These are phyloP conservation scores for Rutilus rutilus DNA, from an alignment of 2,113 vertebrate genomes.

Conservation along the genomic window DNA sequence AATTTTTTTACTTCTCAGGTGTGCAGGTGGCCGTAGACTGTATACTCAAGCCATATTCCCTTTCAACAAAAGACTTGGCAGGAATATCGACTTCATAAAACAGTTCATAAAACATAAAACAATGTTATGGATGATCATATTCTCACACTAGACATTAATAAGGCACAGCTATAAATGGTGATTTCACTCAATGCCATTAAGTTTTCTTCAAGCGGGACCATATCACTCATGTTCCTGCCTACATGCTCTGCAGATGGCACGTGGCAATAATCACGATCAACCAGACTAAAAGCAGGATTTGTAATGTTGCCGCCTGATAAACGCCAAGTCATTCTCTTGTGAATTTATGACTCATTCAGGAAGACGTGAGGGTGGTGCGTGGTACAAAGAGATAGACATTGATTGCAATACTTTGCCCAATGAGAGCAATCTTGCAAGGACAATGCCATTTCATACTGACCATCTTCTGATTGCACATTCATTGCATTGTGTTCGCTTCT, in stretches of 20 bases:
- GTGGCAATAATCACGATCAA: neutral
- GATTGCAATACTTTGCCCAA: constrained; percentile 6
- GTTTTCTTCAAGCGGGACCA: neutral
- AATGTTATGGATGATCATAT: neutral
- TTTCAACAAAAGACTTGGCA: constrained; percentile 11
- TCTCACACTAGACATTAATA: neutral
- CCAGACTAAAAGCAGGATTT: neutral
- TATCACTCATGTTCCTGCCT: neutral
- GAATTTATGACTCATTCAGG: neutral
- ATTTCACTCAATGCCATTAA: neutral
- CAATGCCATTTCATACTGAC: constrained; percentile 8
- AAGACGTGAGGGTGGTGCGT: neutral
- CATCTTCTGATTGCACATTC: constrained; percentile 7
- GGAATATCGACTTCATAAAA: constrained; percentile 23
- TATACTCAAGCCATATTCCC: neutral
- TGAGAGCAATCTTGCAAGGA: neutral
- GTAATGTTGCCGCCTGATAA: neutral
- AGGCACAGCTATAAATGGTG: neutral
- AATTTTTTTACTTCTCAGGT: neutral
- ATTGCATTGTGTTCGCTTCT: neutral
- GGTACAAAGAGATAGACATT: constrained; percentile 11
- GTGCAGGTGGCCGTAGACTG: neutral
- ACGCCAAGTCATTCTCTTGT: neutral
- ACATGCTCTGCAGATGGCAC: neutral
- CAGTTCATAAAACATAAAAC: constrained; percentile 30